Percentiles rank a stretch among this genome's conserved stretches.
Conservation (phyloP, 1,140 invertebrate species). For the Zaprionus vittiger region DNA sequence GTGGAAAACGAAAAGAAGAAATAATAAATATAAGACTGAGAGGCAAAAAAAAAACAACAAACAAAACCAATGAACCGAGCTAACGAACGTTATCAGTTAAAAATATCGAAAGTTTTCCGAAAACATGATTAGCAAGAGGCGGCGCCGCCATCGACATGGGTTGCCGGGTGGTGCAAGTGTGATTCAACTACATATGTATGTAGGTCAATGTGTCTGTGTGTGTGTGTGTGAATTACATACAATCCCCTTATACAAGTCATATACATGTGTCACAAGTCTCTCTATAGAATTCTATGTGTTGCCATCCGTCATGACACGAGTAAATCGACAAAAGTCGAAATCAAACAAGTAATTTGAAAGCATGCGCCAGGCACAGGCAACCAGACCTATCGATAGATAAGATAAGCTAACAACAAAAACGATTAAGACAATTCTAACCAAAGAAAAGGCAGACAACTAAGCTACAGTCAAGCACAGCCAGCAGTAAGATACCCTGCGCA, state of each 20-base stretch:
- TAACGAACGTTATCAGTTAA: conserved; percentile 16
- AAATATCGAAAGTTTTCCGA: conserved; percentile 13
- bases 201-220: conserved; percentile 58
- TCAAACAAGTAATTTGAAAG: conserved; percentile 11
- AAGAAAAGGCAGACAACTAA: neutral
- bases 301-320: conserved; percentile 17
- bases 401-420: neutral
- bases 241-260: neutral
- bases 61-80: neutral
- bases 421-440: neutral
- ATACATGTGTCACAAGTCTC: conserved; percentile 44
- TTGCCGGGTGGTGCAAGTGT: too few species aligned
- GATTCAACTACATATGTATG: conserved; percentile 11
- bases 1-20: neutral
- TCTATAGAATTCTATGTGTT: too few species aligned
- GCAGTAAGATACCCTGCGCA: too few species aligned
- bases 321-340: neutral
- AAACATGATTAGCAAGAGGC: conserved; percentile 17
- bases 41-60: conserved; percentile 25
- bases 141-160: too few species aligned
- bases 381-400: neutral
- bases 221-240: too few species aligned
- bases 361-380: neutral
- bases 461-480: too few species aligned
- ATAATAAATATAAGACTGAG: neutral